phyloP scores from a whole-genome alignment of 30 jellyfish, hydroid and myxozoan genomes.

The Euphysa ruthae region DNA sequence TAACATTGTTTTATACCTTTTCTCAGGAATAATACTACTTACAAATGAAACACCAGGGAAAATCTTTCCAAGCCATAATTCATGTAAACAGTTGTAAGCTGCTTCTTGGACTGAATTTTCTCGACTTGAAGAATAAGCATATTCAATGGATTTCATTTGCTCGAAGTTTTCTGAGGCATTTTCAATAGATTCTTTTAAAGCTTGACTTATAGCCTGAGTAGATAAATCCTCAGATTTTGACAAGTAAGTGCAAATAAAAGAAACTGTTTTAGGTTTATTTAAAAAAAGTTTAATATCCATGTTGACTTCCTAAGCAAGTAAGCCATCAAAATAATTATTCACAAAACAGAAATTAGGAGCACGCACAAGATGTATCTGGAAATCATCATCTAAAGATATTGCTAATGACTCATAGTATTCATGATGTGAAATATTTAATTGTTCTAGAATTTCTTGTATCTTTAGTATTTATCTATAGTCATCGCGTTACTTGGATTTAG shows the following conservation, averaged over 20 bases:
- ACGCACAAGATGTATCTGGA: slow-evolving; percentile 11
- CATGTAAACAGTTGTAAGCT: slow-evolving; percentile 7
- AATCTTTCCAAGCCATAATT: slow-evolving; percentile 11
- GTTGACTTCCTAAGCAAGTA: no score
- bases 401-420: slow-evolving; percentile 14
- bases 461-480: no score
- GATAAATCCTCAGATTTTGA: background rate
- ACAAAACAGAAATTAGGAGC: slow-evolving; percentile 14
- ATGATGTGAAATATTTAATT: background rate
- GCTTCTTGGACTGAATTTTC: slow-evolving; percentile 12
- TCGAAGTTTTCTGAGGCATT: background rate
- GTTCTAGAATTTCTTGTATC: slow-evolving; percentile 1
- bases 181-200: background rate
- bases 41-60: slow-evolving; percentile 12
- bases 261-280: slow-evolving; percentile 3
- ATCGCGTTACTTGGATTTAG: no score
- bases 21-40: slow-evolving; percentile 6
- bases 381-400: slow-evolving; percentile 15
- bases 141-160: background rate
- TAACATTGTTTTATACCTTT: background rate
- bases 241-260: no score
- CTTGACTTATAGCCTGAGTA: slow-evolving; percentile 14
- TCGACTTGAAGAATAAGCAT: background rate
- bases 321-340: slow-evolving; percentile 6
- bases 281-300: slow-evolving; percentile 7